phyloP scores from a whole-genome alignment of 2,797 vertebrate genomes.

The Microctenopoma stevenorrisi region DNA sequence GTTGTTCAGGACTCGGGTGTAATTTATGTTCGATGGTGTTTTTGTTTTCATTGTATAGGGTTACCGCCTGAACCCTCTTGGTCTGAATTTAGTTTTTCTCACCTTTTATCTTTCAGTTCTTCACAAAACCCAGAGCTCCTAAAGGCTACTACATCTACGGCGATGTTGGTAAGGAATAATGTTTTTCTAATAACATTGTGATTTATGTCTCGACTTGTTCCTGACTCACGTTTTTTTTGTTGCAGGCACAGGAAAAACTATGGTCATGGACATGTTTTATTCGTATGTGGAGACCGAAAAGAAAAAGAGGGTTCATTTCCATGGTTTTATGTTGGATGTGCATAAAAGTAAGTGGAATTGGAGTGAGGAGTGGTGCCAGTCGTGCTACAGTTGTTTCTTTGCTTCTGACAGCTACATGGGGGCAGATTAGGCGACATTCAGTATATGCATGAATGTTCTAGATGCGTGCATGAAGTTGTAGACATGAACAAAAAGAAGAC shows the following conservation, averaged over 20 bases:
- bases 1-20: too few relatives aligned
- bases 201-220: too few relatives aligned
- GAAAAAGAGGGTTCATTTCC: slow-evolving; percentile 97
- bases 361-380: too few relatives aligned
- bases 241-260: slow-evolving; percentile 98
- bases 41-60: background rate
- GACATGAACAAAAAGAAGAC: too few relatives aligned
- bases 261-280: slow-evolving; percentile 99
- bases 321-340: slow-evolving; percentile 98
- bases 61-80: background rate
- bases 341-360: slow-evolving; percentile 90
- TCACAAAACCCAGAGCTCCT: slow-evolving; percentile 85
- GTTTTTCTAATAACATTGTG: background rate
- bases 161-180: slow-evolving; percentile 90
- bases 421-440: too few relatives aligned
- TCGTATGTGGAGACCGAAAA: slow-evolving; percentile 89
- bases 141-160: slow-evolving; percentile 96
- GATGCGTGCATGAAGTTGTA: too few relatives aligned
- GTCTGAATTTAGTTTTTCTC: background rate
- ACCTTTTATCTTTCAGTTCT: slow-evolving; percentile 82
- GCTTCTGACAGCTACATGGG: too few relatives aligned
- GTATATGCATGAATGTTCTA: too few relatives aligned
- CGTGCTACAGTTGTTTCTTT: too few relatives aligned
- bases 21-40: too few relatives aligned
- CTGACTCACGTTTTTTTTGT: background rate